Base-by-base conservation (phyloP, 92 coral and sea anemone genomes). In the Parazoanthus darwini region DNA sequence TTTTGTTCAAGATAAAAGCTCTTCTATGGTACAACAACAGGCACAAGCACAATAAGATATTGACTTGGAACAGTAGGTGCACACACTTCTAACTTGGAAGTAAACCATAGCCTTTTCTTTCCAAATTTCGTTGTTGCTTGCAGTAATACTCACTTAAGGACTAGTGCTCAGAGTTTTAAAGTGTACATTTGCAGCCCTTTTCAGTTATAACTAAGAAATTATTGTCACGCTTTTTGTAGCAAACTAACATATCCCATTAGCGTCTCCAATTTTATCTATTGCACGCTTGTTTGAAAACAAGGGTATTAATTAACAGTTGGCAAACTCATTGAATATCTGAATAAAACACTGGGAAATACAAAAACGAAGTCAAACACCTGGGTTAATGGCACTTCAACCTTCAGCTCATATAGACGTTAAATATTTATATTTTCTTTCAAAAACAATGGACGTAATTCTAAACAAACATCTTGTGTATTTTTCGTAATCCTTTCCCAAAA, bases 281-380 rank as follows among this genome's bases (percentile, higher is more conserved):
- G 14, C 15, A n/a, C 33, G 77, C 39, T 72, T 75, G 46, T 76
- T 76, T 37, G 9, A 76, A 76, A 76, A 76, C 79, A 76, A 76
- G 15, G 39, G 25, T 54, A 76, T 76, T 76, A 76, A 76, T 37
- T 74, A 39, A 37, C 26, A 76, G 4, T 76, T 76, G 46, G 48
- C 23, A 76, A 75, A 76, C 79, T 35, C 44, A 33, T 74, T 22
- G 39, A 76, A 3, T 3, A 10, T 39, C 29, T 54, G 59, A 54
- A 54, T 13, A 54, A 54, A 54, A 54, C 16, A 3, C 25, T 63
- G 3, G 7, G 6, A 23, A 63, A 63, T 20, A 22, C 70, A 22
- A 58, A 74, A 74, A 74, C 51, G 8, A 39, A 74, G 37, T 37
- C 38, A 74, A 76, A 39, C 79, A 37, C 51, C 79, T 76, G 11